Base-by-base conservation (phyloP, 2,113 vertebrate species). In the Oreochromis tanganicae region DNA sequence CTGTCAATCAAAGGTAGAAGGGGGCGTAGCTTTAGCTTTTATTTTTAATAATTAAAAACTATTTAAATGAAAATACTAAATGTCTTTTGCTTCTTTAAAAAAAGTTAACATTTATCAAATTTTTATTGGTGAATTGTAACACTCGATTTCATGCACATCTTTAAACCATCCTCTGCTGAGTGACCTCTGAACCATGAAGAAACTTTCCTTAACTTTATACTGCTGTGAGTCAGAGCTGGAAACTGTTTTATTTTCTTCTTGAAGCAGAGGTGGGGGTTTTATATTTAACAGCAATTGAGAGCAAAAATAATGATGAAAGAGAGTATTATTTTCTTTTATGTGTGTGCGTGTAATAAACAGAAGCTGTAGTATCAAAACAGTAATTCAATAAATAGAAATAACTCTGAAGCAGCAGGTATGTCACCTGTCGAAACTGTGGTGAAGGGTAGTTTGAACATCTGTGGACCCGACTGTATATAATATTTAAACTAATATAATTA, bases 1-100 rank as follows among this genome's bases (percentile, higher is more conserved):
- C 9, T 1, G 19, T 52, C 50, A n/a, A 52, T 52, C 50, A 52
- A 52, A 9, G 0, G 19, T 0, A n/a, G 50, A 52, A n/a, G 19
- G 3, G 50, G 9, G 50, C 0, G 4, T 52, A 52, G 19, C 9
- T 52, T 52, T 52, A 52, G 19, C 19, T 52, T 52, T 52, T 0
- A n/a, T 52, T 52, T n/a, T 52, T 52, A 52, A 52, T 1, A 52
- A 52, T n/a, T 52, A 52, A 34, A 32, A 32, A 6, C 2, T 34
- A 34, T 34, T 34, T 34, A 34, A 34, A 7, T 34, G 32, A 34
- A 34, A 34, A 34, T 34, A 34, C 32, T 34, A 34, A 34, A 34
- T 34, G 6, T 34, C 32, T 34, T 34, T 34, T 34, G 6, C 6
- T 34, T 34, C 32, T 34, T 34, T 7, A 34, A 7, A 34, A 34